A percentile compares a stretch with the other conserved stretches of the same genome.
phyloP scores from a whole-genome alignment of 1,140 invertebrate genomes.

The Zaprionus vittiger region DNA sequence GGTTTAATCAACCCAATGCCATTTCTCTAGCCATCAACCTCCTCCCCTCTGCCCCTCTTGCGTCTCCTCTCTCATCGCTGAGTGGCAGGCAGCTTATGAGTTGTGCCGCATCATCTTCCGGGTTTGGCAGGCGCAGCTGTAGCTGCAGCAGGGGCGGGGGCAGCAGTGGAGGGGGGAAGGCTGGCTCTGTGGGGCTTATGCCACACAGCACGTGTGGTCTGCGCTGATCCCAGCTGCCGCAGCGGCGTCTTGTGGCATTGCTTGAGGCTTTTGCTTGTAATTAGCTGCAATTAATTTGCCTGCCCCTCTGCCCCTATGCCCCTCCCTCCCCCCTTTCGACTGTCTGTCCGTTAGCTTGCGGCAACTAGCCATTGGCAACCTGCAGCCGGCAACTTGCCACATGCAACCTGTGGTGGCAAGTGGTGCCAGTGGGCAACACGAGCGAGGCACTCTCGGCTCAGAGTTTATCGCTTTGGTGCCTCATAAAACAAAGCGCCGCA shows the following conservation, averaged over 20 bases:
- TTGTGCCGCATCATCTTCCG: conserved; percentile 70
- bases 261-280: conserved; percentile 47
- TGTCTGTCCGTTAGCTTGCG: background rate
- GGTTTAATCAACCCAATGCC: conserved; percentile 68
- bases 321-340: background rate
- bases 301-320: conserved; percentile 20
- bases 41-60: background rate
- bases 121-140: conserved; percentile 43
- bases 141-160: background rate
- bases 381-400: background rate
- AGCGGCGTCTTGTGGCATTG: conserved; percentile 6
- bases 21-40: conserved; percentile 36
- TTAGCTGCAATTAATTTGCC: conserved; percentile 82
- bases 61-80: background rate
- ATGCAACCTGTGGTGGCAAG: background rate
- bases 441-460: conserved; percentile 20
- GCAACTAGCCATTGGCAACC: conserved; percentile 24
- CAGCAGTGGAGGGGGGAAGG: background rate
- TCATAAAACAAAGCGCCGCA: conserved; percentile 72
- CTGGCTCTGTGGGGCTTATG: background rate
- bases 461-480: conserved; percentile 59
- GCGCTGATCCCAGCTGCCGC: background rate
- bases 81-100: conserved; percentile 14
- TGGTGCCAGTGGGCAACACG: background rate
- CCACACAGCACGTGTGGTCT: conserved; percentile 71